Conservation (phyloP, 2,888 invertebrate species). For the Nephrotoma appendiculata region DNA sequence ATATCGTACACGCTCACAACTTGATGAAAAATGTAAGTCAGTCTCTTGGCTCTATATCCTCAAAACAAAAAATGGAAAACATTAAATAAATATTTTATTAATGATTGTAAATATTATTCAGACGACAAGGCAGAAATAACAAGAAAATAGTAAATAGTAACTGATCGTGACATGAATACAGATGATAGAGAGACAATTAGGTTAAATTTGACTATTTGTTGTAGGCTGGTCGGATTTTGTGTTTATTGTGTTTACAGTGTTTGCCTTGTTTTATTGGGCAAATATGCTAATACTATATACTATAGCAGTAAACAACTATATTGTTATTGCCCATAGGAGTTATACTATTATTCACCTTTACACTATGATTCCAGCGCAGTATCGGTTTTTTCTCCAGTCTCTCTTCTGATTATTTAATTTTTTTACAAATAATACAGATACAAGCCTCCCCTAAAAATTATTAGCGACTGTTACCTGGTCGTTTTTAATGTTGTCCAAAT, state of each 20-base stretch:
- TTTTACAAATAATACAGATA: no score
- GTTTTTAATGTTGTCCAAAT: no score
- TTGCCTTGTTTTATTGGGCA: neutral
- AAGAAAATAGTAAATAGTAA: neutral
- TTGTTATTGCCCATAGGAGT: no score
- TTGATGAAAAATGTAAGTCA: neutral
- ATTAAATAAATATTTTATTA: neutral
- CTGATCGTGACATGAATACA: neutral
- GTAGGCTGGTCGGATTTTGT: neutral
- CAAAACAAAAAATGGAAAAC: neutral
- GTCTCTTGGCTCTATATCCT: neutral
- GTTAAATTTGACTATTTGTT: neutral
- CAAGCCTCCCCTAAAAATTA: no score
- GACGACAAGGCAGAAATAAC: neutral
- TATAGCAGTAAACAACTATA: no score
- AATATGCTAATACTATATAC: neutral
- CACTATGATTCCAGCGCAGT: no score
- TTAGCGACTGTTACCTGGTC: no score
- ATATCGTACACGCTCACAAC: neutral
- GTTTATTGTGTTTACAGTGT: neutral
- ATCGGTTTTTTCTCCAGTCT: no score
- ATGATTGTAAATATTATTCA: neutral
- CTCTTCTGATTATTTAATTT: no score
- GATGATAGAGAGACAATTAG: neutral
- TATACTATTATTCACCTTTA: no score